These are phyloP conservation scores for Anarrhichthys ocellatus DNA, from an alignment of 2,113 vertebrate genomes.

Conservation along the genomic window DNA sequence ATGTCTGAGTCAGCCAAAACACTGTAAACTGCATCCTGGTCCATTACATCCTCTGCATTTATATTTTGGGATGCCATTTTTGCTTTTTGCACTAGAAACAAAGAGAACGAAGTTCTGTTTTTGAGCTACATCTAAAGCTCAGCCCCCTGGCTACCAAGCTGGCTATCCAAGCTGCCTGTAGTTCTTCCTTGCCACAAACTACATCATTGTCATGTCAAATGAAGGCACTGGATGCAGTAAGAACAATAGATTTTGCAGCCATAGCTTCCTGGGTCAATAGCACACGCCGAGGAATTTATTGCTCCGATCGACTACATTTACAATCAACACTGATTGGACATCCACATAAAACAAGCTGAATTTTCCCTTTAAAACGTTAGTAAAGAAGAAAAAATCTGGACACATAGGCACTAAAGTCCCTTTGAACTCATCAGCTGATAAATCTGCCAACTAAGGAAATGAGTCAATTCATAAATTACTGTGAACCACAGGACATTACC, in stretches of 20 bases:
- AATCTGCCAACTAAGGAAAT: slow-evolving; percentile 17
- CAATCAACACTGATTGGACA: neutral
- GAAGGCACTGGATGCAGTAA: neutral
- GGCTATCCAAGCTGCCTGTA: neutral
- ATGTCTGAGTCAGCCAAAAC: neutral
- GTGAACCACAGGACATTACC: neutral
- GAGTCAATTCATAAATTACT: neutral
- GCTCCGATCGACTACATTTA: neutral
- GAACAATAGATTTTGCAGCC: neutral
- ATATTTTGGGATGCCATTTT: neutral
- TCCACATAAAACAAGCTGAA: neutral
- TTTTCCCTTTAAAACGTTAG: neutral
- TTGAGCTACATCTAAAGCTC: neutral
- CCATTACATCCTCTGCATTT: neutral
- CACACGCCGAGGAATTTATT: neutral
- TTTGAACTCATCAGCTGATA: neutral
- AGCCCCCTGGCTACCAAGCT: neutral
- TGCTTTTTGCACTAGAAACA: neutral
- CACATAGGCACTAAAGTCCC: neutral
- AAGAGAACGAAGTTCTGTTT: neutral
- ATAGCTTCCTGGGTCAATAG: neutral
- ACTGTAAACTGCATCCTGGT: neutral
- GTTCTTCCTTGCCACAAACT: neutral
- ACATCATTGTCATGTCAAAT: too few relatives aligned
- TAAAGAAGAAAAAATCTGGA: neutral